These are phyloP conservation scores for Drosophila virilis DNA, from an alignment of 1,140 invertebrate species.

Conservation along the genomic window DNA sequence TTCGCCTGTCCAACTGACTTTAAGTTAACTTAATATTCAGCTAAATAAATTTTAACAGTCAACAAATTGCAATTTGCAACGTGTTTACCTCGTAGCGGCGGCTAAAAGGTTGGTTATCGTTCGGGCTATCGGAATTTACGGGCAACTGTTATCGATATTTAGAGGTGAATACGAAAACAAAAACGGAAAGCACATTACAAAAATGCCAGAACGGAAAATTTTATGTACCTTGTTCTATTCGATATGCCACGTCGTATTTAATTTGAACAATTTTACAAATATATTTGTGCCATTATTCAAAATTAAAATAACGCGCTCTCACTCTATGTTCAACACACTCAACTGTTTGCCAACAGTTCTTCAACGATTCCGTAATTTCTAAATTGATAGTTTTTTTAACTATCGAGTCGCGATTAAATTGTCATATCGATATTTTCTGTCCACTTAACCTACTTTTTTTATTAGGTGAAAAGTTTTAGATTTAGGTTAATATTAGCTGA, in stretches of 20 bases:
- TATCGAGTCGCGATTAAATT: slow-evolving; percentile 4
- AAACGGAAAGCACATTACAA: background rate
- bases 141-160: slow-evolving; percentile 13
- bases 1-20: background rate
- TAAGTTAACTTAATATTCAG: slow-evolving; percentile 25
- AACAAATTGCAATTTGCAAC: slow-evolving; percentile 63
- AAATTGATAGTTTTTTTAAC: background rate
- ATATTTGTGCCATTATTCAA: too few relatives aligned
- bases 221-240: too few relatives aligned
- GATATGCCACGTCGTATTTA: background rate
- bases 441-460: slow-evolving; percentile 70
- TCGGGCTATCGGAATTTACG: slow-evolving; percentile 2
- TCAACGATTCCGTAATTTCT: slow-evolving; percentile 9
- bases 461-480: slow-evolving; percentile 68
- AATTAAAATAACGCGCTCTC: background rate
- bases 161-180: background rate
- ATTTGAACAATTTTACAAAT: too few relatives aligned
- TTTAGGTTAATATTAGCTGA: slow-evolving; percentile 66
- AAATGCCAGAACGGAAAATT: background rate
- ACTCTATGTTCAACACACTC: background rate
- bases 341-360: slow-evolving; percentile 13
- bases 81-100: slow-evolving; percentile 62
- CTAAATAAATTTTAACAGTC: slow-evolving; percentile 9
- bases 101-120: slow-evolving; percentile 27
- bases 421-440: slow-evolving; percentile 48